A percentile compares a stretch with the other conserved stretches of the same genome.
These are phyloP conservation scores for Corythaeola cristata DNA, from an alignment of 2,113 vertebrate genomes.

Conservation along the genomic window DNA sequence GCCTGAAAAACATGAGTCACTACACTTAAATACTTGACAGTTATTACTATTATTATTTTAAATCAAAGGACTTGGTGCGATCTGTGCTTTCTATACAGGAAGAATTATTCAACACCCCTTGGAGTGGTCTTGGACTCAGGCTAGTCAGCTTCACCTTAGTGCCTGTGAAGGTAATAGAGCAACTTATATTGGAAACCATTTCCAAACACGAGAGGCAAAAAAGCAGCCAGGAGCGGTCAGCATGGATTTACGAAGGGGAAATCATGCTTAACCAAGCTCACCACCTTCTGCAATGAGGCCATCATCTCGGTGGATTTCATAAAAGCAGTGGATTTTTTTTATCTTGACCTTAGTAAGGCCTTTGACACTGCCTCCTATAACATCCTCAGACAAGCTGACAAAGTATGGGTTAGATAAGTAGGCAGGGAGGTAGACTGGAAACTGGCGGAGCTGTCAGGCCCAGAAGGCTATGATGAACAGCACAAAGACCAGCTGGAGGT, in stretches of 20 bases:
- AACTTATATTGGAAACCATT: not conserved
- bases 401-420: not conserved
- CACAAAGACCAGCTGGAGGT: not conserved
- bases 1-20: not conserved
- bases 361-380: not conserved
- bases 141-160: not conserved
- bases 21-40: not conserved
- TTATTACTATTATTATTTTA: not conserved
- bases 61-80: not conserved
- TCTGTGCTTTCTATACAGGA: not conserved
- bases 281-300: not conserved
- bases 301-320: not conserved
- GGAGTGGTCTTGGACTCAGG: not conserved
- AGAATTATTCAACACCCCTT: not conserved
- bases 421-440: not conserved
- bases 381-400: not conserved
- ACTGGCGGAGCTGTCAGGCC: not conserved
- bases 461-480: not conserved
- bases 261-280: not conserved
- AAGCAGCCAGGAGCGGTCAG: not conserved
- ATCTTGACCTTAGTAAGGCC: not conserved
- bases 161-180: not conserved
- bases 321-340: not conserved
- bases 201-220: not conserved
- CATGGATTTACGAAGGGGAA: not conserved